phyloP scores from a whole-genome alignment of 2,797 vertebrate genomes.

The Dromococcyx pavoninus region DNA sequence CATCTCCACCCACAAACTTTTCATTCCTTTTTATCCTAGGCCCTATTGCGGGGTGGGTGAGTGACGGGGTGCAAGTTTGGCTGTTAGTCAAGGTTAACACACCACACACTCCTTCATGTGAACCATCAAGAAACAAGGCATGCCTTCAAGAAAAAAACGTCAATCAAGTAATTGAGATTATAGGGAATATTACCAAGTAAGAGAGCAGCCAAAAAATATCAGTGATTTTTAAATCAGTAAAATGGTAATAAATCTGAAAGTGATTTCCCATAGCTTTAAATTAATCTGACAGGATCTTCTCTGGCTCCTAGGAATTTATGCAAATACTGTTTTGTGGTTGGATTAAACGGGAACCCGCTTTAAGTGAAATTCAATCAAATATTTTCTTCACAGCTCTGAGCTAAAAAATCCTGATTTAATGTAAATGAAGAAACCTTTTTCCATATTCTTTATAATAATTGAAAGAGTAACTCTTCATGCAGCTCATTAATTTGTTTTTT shows the following conservation, averaged over 20 bases:
- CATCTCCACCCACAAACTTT: no score
- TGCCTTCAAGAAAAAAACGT: not conserved
- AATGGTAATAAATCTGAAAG: not conserved
- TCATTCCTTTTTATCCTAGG: not conserved
- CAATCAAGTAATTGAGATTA: not conserved
- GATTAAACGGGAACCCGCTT: not conserved
- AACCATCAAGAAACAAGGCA: not conserved
- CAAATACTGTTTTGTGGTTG: not conserved
- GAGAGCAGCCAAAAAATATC: not conserved
- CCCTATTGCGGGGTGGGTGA: not conserved
- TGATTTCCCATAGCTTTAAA: not conserved
- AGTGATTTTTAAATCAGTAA: not conserved
- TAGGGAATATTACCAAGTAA: not conserved
- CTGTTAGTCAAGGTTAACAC: not conserved
- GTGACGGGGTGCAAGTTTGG: not conserved
- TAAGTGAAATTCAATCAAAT: not conserved
- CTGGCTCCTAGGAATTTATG: not conserved
- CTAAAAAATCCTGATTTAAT: not conserved
- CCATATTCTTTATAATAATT: not conserved
- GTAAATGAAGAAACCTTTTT: not conserved
- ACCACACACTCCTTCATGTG: not conserved
- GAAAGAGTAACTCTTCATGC: not conserved
- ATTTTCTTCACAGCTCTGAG: not conserved
- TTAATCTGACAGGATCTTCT: not conserved
- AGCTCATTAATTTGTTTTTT: not conserved